phyloP scores from a whole-genome alignment of 2,888 invertebrate genomes.

The Adelognathus sp. region DNA sequence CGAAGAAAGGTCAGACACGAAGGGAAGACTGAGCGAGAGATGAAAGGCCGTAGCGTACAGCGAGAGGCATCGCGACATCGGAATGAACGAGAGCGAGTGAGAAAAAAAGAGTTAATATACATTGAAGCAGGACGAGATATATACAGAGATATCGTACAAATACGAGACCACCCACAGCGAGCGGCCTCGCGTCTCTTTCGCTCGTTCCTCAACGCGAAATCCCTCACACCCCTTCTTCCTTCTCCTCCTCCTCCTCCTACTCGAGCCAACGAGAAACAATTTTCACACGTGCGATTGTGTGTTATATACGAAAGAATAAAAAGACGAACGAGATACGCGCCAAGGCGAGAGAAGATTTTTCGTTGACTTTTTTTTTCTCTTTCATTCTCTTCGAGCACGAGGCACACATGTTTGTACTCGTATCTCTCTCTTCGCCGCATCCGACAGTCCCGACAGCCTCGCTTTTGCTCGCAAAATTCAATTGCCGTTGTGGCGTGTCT shows the following conservation, averaged over 20 bases:
- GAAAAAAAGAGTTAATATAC: slow-evolving; percentile 41
- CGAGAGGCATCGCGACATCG: slow-evolving; percentile 7
- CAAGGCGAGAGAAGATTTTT: slow-evolving; percentile 3
- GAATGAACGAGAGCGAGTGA: slow-evolving; percentile 57
- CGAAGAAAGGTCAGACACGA: slow-evolving; percentile 7
- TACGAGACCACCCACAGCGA: slow-evolving; percentile 73
- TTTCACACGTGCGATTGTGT: slow-evolving; percentile 68
- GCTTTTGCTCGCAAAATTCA: background rate
- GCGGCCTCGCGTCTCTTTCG: slow-evolving; percentile 63
- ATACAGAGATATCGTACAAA: slow-evolving; percentile 68
- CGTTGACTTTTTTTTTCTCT: background rate
- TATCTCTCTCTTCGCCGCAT: slow-evolving; percentile 45
- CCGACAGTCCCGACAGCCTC: background rate
- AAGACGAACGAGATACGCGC: slow-evolving; percentile 24
- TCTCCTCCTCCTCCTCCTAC: slow-evolving; percentile 24
- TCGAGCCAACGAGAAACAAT: slow-evolving; percentile 57
- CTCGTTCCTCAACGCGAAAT: slow-evolving; percentile 33
- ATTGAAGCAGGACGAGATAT: slow-evolving; percentile 54
- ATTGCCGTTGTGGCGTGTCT: slow-evolving; percentile 1
- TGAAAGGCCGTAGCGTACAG: slow-evolving; percentile 21
- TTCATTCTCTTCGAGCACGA: background rate
- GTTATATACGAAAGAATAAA: slow-evolving; percentile 55
- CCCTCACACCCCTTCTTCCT: slow-evolving; percentile 15
- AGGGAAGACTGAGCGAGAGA: slow-evolving; percentile 41
- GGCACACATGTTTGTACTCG: slow-evolving; percentile 23